Conservation (phyloP, 2,113 vertebrate genomes). For the Oreochromis niloticus region DNA sequence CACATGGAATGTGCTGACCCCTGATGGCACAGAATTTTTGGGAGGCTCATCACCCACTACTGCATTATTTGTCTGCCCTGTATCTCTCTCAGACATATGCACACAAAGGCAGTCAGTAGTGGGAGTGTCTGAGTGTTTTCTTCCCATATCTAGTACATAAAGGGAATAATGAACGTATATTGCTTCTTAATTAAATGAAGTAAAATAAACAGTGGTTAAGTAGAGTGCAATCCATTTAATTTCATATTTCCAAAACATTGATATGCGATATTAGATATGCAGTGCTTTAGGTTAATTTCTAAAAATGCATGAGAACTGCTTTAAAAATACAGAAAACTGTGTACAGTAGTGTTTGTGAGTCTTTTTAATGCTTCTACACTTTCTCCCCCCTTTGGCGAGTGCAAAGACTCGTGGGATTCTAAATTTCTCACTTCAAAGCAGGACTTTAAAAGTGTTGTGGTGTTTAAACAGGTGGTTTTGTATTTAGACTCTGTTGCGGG, state of each 20-base stretch:
- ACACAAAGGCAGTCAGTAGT: background rate
- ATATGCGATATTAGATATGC: background rate
- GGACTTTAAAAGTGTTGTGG: background rate
- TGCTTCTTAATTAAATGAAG: constrained; percentile 2
- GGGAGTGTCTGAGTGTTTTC: constrained; percentile 25
- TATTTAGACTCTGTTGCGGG: background rate
- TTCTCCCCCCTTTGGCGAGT: background rate
- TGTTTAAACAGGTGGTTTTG: background rate
- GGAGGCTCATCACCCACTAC: constrained; percentile 3
- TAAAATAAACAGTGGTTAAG: background rate
- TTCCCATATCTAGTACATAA: background rate
- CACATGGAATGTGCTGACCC: constrained; percentile 43
- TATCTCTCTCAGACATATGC: background rate
- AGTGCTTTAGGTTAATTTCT: background rate
- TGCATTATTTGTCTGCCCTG: background rate
- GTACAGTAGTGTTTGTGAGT: background rate
- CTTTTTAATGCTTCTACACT: background rate
- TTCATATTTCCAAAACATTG: background rate
- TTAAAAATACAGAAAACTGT: background rate
- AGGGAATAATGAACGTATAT: background rate
- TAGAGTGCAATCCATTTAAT: background rate
- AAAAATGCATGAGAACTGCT: background rate
- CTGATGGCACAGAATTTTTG: constrained; percentile 5
- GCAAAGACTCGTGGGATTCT: background rate
- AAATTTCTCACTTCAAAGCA: background rate